phyloP scores from a whole-genome alignment of 2,797 vertebrate genomes.

The Paramormyrops hopkinsi region DNA sequence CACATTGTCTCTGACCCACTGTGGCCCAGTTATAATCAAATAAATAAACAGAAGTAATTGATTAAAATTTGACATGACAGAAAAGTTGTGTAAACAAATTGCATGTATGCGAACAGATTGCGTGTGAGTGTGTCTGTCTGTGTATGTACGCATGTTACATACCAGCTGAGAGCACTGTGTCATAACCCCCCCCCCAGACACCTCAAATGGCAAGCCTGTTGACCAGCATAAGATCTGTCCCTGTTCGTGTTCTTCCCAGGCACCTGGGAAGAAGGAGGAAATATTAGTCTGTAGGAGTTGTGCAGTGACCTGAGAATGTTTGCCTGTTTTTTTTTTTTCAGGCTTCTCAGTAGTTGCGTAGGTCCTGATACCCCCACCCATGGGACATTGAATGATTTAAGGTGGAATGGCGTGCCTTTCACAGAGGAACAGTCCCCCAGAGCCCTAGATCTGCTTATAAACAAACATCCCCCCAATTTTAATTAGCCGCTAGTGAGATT shows the following conservation, averaged over 20 bases:
- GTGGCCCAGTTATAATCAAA: not conserved
- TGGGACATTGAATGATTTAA: conserved; percentile 62
- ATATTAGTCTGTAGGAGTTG: not conserved
- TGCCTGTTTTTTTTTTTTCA: not conserved
- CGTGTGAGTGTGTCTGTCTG: not conserved
- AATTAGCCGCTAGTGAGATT: conserved; percentile 63
- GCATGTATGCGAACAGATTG: not conserved
- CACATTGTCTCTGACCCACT: not conserved
- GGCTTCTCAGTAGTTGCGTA: not conserved
- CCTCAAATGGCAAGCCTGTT: not conserved
- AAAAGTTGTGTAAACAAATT: not conserved
- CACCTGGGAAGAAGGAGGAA: not conserved
- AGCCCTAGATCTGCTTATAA: conserved; percentile 56
- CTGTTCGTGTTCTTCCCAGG: not conserved
- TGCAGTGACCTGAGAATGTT: not conserved
- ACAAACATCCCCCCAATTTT: conserved; percentile 60
- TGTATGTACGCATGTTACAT: not conserved
- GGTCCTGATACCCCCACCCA: conserved; percentile 15
- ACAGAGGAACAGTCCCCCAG: conserved; percentile 33
- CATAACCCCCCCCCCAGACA: not conserved
- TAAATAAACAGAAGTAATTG: not conserved
- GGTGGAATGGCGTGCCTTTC: conserved; percentile 52
- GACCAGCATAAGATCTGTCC: not conserved
- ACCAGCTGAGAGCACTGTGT: not conserved
- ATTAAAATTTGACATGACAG: not conserved